phyloP scores from a whole-genome alignment of 2,888 invertebrate genomes.

The Helicoverpa assulta region DNA sequence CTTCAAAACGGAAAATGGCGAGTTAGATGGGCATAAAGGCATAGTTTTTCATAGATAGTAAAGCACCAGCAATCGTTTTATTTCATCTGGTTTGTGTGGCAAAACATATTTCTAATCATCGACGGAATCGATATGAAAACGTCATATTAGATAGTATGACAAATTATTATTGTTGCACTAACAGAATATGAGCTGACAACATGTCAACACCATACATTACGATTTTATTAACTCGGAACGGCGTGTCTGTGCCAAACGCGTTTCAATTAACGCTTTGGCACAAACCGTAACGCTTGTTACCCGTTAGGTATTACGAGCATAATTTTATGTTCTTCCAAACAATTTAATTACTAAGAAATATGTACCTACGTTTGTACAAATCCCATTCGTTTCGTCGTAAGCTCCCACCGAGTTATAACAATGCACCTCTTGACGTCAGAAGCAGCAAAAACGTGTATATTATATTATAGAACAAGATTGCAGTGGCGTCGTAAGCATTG shows the following conservation, averaged over 20 bases:
- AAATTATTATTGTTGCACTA: slow-evolving; percentile 11
- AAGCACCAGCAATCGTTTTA: background rate
- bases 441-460: slow-evolving; percentile 47
- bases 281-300: slow-evolving; percentile 36
- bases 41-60: slow-evolving; percentile 1
- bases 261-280: slow-evolving; percentile 55
- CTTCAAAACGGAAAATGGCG: slow-evolving; percentile 30
- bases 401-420: slow-evolving; percentile 49
- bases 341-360: slow-evolving; percentile 27
- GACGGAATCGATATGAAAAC: background rate
- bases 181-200: slow-evolving; percentile 12
- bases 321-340: slow-evolving; percentile 38
- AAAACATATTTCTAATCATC: background rate
- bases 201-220: slow-evolving; percentile 30
- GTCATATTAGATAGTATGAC: background rate
- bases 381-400: slow-evolving; percentile 42
- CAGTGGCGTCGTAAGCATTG: slow-evolving; percentile 41
- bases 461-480: slow-evolving; percentile 48
- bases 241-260: slow-evolving; percentile 42
- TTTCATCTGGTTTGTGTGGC: background rate
- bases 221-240: slow-evolving; percentile 46
- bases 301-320: slow-evolving; percentile 36
- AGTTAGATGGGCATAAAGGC: slow-evolving; percentile 22
- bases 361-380: slow-evolving; percentile 27
- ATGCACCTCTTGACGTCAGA: slow-evolving; percentile 59